Evolutionary conservation across 1,140 invertebrate genomes (phyloP).

Genomic region (Drusus annulatus): DNA sequence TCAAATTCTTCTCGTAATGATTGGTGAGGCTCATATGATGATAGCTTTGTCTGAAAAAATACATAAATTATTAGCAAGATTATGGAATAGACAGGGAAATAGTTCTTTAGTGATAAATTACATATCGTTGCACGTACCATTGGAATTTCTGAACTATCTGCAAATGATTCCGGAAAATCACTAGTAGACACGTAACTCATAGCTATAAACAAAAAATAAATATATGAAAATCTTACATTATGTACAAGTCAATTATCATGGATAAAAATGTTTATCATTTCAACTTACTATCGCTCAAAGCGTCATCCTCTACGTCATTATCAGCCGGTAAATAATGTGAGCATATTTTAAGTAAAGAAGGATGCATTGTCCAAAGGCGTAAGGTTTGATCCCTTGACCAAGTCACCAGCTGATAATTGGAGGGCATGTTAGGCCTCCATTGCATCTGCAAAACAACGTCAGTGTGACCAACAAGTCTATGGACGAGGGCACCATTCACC

Average conservation of each 20-base stretch:
- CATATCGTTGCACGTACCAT: conserved; percentile 62
- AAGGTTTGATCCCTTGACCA: conserved; percentile 96
- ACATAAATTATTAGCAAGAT: conserved; percentile 66
- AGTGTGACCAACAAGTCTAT: conserved; percentile 88
- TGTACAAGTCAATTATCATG: not conserved
- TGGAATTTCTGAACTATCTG: conserved; percentile 61
- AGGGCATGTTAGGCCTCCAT: conserved; percentile 82
- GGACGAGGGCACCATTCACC: conserved; percentile 66
- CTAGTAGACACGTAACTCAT: conserved; percentile 67
- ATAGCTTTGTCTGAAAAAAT: conserved; percentile 59
- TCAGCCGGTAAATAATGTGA: conserved; percentile 73
- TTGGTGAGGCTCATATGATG: conserved; percentile 71
- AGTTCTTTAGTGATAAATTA: not conserved
- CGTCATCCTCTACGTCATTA: conserved; percentile 66
- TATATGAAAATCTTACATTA: not conserved
- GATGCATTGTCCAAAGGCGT: conserved; percentile 91
- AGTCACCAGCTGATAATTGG: conserved; percentile 91
- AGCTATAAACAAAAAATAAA: conserved; percentile 59
- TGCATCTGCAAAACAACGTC: conserved; percentile 96
- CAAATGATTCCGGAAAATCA: conserved; percentile 60
- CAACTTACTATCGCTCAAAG: conserved; percentile 66
- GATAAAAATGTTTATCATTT: not conserved
- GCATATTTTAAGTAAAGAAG: conserved; percentile 83
- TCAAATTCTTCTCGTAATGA: conserved; percentile 88
- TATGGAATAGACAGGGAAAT: not conserved